A percentile compares a stretch with the other conserved stretches of the same genome.
phyloP scores from a whole-genome alignment of 2,113 vertebrate species.

The Pelecanoides urinatrix region DNA sequence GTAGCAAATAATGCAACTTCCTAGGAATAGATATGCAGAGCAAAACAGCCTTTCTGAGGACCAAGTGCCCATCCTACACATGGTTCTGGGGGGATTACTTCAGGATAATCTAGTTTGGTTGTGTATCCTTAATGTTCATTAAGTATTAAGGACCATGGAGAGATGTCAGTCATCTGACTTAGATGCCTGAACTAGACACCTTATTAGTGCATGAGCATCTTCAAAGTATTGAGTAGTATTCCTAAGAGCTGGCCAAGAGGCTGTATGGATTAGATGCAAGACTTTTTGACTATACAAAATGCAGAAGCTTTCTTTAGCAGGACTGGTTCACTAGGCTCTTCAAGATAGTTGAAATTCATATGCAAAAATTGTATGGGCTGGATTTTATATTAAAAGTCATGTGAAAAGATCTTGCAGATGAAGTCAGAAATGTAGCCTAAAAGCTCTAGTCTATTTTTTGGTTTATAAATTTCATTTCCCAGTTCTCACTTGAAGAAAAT shows the following conservation, averaged over 20 bases:
- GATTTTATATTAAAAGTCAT: background rate
- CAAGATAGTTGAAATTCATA: background rate
- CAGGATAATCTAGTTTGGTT: background rate
- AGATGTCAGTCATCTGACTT: background rate
- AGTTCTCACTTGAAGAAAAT: constrained; percentile 30
- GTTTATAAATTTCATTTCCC: background rate
- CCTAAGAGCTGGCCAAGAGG: too few relatives aligned
- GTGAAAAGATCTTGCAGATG: background rate
- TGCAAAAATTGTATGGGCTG: background rate
- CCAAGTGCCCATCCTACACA: background rate
- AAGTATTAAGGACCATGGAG: fast-evolving
- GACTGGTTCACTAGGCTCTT: background rate
- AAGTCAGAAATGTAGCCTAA: background rate
- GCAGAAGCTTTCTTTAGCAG: background rate
- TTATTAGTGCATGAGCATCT: background rate
- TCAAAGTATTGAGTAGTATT: too few relatives aligned
- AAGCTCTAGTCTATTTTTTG: background rate
- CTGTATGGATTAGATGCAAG: background rate
- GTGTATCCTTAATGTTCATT: background rate
- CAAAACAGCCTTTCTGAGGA: background rate
- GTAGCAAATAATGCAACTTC: background rate
- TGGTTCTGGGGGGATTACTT: background rate
- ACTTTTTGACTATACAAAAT: background rate
- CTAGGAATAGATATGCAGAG: background rate
- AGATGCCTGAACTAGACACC: background rate